Evolutionary conservation across 2,797 vertebrate genomes (phyloP).

Genomic region (Tolypeutes matacus): DNA sequence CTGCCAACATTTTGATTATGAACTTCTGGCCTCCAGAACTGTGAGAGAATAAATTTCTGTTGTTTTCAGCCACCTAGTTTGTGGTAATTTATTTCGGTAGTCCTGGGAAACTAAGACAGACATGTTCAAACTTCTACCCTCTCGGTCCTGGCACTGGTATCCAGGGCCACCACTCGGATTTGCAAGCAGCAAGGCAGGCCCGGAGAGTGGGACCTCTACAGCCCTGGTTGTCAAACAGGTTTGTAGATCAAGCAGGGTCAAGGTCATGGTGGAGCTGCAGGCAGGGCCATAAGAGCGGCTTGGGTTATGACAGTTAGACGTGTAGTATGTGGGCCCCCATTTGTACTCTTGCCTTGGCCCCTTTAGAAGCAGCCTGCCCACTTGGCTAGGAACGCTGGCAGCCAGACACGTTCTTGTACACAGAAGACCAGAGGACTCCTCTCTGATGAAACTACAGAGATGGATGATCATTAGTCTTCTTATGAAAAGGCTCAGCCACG

Average conservation of each 20-base stretch:
- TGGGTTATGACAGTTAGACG: not conserved
- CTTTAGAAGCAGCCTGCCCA: not conserved
- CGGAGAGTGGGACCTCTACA: accelerated
- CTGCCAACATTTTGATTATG: not conserved
- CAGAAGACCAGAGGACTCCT: not conserved
- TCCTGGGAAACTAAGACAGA: not conserved
- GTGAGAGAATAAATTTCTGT: not conserved
- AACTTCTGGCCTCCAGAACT: not conserved
- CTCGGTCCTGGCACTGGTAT: not conserved
- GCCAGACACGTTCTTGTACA: not conserved
- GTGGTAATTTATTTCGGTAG: too few relatives aligned
- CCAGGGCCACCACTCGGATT: not conserved
- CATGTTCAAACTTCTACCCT: not conserved
- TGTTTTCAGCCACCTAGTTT: too few relatives aligned
- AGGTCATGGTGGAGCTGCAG: not conserved
- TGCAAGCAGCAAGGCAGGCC: too few relatives aligned
- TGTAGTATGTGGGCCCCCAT: not conserved
- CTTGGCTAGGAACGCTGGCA: not conserved
- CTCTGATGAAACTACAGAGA: not conserved
- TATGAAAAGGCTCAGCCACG: not conserved
- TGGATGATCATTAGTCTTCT: not conserved
- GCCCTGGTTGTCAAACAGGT: too few relatives aligned
- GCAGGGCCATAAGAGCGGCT: too few relatives aligned
- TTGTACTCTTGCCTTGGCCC: not conserved
- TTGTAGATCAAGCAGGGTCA: not conserved